Percentiles rank a stretch among this genome's conserved stretches.
phyloP scores from a whole-genome alignment of 2,888 invertebrate species.

The Epistrophe grossulariae region DNA sequence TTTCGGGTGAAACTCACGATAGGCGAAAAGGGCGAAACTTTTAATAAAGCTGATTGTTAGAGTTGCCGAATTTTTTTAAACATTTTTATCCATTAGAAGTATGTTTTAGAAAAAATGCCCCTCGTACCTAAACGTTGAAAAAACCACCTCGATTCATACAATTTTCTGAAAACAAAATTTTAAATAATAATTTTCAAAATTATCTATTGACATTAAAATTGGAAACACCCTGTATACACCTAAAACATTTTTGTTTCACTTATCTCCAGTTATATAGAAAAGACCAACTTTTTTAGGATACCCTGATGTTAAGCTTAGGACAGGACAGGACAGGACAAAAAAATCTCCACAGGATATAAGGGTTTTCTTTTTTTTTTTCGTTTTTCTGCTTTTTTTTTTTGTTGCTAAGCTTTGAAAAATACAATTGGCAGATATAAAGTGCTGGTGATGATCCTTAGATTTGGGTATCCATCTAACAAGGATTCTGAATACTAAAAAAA shows the following conservation, averaged over 20 bases:
- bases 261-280: slow-evolving; percentile 9
- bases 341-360: neutral
- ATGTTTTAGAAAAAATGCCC: too few species aligned
- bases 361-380: neutral
- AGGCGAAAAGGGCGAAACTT: too few species aligned
- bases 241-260: neutral
- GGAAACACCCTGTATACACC: neutral
- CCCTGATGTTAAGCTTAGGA: neutral
- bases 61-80: too few species aligned
- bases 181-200: too few species aligned
- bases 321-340: neutral
- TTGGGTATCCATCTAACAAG: slow-evolving; percentile 14
- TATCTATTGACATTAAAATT: too few species aligned
- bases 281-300: slow-evolving; percentile 41
- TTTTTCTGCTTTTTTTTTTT: slow-evolving; percentile 9
- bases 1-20: too few species aligned
- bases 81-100: too few species aligned
- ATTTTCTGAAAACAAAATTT: too few species aligned
- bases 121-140: too few species aligned
- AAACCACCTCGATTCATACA: too few species aligned
- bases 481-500: slow-evolving; percentile 28
- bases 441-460: slow-evolving; percentile 16
- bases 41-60: too few species aligned
- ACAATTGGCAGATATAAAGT: slow-evolving; percentile 53
- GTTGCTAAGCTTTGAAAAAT: neutral